Evolutionary conservation across 2,888 invertebrate species (phyloP), one percentile per base, ranked within the genome.

Genomic region (Tetragnatha montana): DNA sequence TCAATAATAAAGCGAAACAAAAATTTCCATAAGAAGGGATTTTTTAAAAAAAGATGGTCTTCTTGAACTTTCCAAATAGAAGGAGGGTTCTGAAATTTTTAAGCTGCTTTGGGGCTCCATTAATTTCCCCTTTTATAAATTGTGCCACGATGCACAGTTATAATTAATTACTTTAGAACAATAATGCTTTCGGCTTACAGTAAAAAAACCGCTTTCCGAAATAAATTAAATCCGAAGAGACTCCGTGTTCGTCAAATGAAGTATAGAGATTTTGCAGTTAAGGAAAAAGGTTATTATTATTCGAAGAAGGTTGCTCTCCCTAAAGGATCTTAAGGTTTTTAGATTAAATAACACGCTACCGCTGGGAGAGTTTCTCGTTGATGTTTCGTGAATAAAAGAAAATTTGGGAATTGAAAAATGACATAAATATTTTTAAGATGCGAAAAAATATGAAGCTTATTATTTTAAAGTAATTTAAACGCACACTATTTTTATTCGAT

Each of bases 121-220:
- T 35, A 19, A 7, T 73, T 49, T 47, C 8, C 60, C 4, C 60
- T 47, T 51, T 22, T 74, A 60, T 60, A 82, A 74, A 35, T 74
- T 17, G 60, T 14, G 51, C 51, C 60, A 12, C 17, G 17, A 35
- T 51, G 35, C 35, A 22, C 10, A 22, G 47, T 82, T 74, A 51
- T 82, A 82, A 82, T 74, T 82, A 82, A 73, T 82, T 74, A 22
- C 50, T 82, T 51, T 51, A 81, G 71, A 49, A n/a, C 19, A 81
- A 50, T 19, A 21, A 69, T 49, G 47, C 71, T 81, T 81, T 50
- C 47, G 71, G 81, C 21, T 21, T 19, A 14, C 3, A 21, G 22
- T 17, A 17, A 81, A 71, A 69, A 21, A 71, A 69, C 14, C 14
- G 12, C 12, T 60, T 3, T 60, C 60, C 17, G 12, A 60, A 60